Base-by-base conservation (phyloP, 2,797 vertebrate genomes). In the Acanthurus leucopareius region DNA sequence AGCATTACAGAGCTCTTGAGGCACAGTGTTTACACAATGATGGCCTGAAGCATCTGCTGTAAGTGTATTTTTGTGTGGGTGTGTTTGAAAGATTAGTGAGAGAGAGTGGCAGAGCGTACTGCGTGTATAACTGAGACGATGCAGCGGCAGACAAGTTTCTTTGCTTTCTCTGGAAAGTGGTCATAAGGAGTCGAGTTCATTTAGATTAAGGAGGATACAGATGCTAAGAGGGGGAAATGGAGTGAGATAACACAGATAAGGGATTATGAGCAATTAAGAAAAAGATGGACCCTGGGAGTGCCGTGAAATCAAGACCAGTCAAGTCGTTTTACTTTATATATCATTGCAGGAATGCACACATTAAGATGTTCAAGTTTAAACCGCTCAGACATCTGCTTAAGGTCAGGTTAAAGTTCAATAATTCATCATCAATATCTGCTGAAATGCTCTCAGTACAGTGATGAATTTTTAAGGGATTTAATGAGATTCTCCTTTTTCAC, bases 231-330 rank as follows among this genome's bases (percentile, higher is more conserved):
- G 61, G 52, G 70, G 70, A 73, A 80, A 73, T 75, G 69, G 67
- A 82, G 77, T 72, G 71, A 79, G 84, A 89, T 84, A 88, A 89
- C 65, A 28, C 62, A 62, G 28, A 78, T 84, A 53, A 70, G 83
- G 64, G 45, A 80, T 53, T 20, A 45, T 0, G 16, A 59, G 63
- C 10, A 20, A 42, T 79, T 52, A 64, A 56, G 63, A 68, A 11
- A 60, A 54, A 22, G 25, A 68, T 44, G 19, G 48, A 54, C 51
- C 20, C 63, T 54, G 61, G 70, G 58, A 80, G 60, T 48, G 28
- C 8, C 80, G 44, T 64, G 84, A 82, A 76, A 73, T 42, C 6
- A 0, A 84, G 68, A 85, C 32, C 53, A 83, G 85, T 80, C 44
- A 56, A 14, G 14, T 53, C 2, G 0, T 32, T 83, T 69, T 70